These are phyloP conservation scores for Cynopterus brachyotis DNA, from an alignment of 2,113 vertebrate species.

Conservation along the genomic window DNA sequence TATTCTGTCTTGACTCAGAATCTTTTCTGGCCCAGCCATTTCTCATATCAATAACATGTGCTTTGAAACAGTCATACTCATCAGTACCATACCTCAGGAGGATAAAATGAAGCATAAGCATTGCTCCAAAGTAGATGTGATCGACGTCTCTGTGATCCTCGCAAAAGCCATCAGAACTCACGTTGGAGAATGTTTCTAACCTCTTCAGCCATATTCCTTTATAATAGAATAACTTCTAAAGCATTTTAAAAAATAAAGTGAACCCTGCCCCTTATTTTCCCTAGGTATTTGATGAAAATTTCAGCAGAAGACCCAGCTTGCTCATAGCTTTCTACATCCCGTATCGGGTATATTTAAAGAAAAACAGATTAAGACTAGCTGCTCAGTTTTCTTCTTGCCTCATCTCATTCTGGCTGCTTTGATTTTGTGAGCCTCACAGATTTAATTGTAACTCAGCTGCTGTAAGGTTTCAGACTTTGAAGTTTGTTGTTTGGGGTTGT, in stretches of 20 bases:
- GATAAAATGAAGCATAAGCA: conserved; percentile 99
- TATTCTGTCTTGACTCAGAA: conserved; percentile 98
- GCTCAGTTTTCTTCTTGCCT: conserved; percentile 43
- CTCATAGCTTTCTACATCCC: conserved; percentile 77
- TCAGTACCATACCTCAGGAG: conserved; percentile 98
- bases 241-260: conserved; percentile 64
- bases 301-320: conserved; percentile 82
- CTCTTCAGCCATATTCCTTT: conserved; percentile 98
- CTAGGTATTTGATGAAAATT: conserved; percentile 80
- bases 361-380: not conserved
- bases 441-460: conserved; percentile 65
- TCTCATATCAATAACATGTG: conserved; percentile 97
- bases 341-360: conserved; percentile 56
- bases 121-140: conserved; percentile 98
- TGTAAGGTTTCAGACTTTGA: conserved; percentile 44
- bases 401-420: conserved; percentile 52
- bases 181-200: conserved; percentile 97
- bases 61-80: conserved; percentile 98
- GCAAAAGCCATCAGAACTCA: conserved; percentile 99
- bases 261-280: conserved; percentile 77
- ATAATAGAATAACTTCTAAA: conserved; percentile 83
- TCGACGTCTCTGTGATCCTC: conserved; percentile 99
- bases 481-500: not conserved
- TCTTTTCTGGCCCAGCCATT: conserved; percentile 98
- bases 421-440: conserved; percentile 41